Evolutionary conservation across 2,888 invertebrate genomes (phyloP), one percentile per base, ranked within the genome.

Genomic region (Tenthredo scrophulariae): DNA sequence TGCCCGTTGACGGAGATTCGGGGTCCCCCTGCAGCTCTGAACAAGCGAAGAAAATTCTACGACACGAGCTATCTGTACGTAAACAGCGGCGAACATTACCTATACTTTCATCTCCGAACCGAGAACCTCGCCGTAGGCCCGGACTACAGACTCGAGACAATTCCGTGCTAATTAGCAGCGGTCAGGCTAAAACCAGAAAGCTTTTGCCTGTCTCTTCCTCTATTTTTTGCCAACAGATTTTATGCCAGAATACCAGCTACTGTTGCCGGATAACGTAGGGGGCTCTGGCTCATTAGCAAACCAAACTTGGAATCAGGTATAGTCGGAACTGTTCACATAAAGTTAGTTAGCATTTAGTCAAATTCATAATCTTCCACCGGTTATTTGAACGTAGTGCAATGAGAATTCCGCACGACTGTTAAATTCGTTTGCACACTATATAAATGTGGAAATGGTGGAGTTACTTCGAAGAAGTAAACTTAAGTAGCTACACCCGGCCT

Each of bases 1-100:
- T 46, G 67, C 83, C 83, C 67, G 77, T 77, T 77, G 50, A 77
- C 77, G 54, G 33, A 77, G 77, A 77, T 50, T 77, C 77, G 77
- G 46, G 26, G 15, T 29, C 15, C 10, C 15, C 10, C 67, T 15
- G 67, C 43, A n/a, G 18, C 29, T 37, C 3, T 22, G 67, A 82
- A 29, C 22, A 6, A 37, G n/a, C 65, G 6, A 33, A 33, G 26
- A 40, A 37, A 74, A 74, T 74, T 74, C 43, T 43, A 15, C 43
- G 43, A 74, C 74, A 22, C 10, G 43, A 43, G 33, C 33, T 33
- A 67, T 74, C 26, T 74, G 9, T 43, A 9, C 43, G 22, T 10
- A 74, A 74, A 43, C 26, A 74, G 4, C 15, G 13, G 13, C 74
- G 43, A 40, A 43, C 22, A 40, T 2, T 1, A 0, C 10, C 22